Conservation (phyloP, 2,888 invertebrate species). For the Drosophila gaucha region DNA sequence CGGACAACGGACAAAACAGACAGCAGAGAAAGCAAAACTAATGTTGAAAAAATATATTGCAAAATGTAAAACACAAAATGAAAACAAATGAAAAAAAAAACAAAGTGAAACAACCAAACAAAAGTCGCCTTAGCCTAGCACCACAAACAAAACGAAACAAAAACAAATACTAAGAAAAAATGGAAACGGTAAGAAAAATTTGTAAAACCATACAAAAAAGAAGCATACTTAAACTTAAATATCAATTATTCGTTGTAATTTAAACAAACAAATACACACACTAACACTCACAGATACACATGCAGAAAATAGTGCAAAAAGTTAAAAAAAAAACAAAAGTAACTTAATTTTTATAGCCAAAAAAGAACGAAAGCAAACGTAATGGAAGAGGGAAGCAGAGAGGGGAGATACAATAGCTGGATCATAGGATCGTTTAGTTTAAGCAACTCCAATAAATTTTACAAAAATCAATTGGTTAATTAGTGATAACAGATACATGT, state of each 20-base stretch:
- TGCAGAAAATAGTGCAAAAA: conserved; percentile 73
- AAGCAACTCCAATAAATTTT: conserved; percentile 63
- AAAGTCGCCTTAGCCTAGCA: conserved; percentile 79
- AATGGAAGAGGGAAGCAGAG: conserved; percentile 3
- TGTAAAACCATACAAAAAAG: conserved; percentile 56
- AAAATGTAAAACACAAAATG: conserved; percentile 54
- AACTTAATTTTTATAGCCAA: conserved; percentile 84
- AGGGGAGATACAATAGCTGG: conserved; percentile 27
- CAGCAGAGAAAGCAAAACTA: conserved; percentile 44
- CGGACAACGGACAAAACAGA: conserved; percentile 44
- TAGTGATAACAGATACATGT: conserved; percentile 59
- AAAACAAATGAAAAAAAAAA: conserved; percentile 26
- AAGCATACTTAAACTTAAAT: conserved; percentile 50
- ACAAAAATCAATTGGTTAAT: conserved; percentile 60
- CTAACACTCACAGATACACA: conserved; percentile 38
- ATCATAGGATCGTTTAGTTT: conserved; percentile 66
- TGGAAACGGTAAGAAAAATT: conserved; percentile 51
- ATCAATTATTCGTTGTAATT: conserved; percentile 69
- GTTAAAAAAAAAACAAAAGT: conserved; percentile 69
- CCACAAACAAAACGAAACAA: conserved; percentile 68
- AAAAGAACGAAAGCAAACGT: conserved; percentile 64
- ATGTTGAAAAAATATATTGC: conserved; percentile 53
- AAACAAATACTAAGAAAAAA: conserved; percentile 35
- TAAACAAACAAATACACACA: conserved; percentile 40
- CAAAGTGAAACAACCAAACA: conserved; percentile 75